Base-by-base conservation (phyloP, 2,888 invertebrate species). In the Thymelicus lineola region DNA sequence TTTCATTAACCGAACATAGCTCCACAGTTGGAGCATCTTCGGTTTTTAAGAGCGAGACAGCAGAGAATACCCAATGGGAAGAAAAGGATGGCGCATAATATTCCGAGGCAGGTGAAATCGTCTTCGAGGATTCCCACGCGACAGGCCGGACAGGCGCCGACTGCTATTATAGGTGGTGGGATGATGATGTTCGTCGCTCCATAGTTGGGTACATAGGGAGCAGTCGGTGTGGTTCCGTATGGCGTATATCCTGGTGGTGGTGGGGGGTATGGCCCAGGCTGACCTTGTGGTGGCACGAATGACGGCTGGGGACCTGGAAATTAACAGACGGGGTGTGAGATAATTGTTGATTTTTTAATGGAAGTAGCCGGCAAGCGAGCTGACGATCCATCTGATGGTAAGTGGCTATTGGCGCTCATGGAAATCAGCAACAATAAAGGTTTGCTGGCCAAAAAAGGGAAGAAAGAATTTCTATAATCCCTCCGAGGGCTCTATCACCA, bases 131-230 rank as follows among this genome's bases (percentile, higher is more conserved):
- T 95, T 15, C 98, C 98, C 71, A 98, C 97, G 76, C 98, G 94
- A 83, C 98, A 98, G 1, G 97, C 97, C 1, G 98, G 98, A 86
- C 98, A 98, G 3, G 96, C 97, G 0, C 98, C 98, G 0, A 98
- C 96, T 0, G 97, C 93, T 73, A 98, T 96, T 48, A 98, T 97
- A 73, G 97, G 96, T 5, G 96, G 96, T 63, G 96, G 95, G 74
- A 96, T 95, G 70, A 96, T 94, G 35, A 96, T 94, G 62, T 91
- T 95, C 7, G 93, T 93, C 2, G 96, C 94, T 17, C 96, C 95
- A 76, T 96, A 96, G 45, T 94, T 94, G 0, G 95, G 95, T 20
- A 91, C 80, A 76, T 95, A 96, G 0, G 94, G 89, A 20, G 88
- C 84, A 10, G 86, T 85, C 1, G 88, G 85, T 4, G 83, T 83